Base-by-base conservation (phyloP, 2,113 vertebrate species). In the Cavia porcellus region DNA sequence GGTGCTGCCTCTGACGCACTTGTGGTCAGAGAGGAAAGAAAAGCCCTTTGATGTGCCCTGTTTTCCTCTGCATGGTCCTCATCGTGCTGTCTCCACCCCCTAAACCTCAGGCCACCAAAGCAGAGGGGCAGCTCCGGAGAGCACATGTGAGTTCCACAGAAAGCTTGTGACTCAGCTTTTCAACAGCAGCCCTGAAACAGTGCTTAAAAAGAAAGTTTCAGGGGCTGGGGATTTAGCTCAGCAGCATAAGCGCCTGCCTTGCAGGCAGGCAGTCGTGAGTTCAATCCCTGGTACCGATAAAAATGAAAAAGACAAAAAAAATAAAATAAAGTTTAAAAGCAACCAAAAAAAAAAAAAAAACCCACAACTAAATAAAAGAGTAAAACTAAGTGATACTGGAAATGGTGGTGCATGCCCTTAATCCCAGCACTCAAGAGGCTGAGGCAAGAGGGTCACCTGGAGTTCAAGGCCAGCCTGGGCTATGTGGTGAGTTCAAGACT, bases 41-140 rank as follows among this genome's bases (percentile, higher is more conserved):
- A 74, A 61, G 0, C 13, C 61, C 74, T 97, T 94, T 93, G 94
- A 94, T 79, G 90, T 95, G 68, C 22, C 30, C 90, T 13, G 55
- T 17, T 38, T 61, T 50, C 61, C 42, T 74, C 55, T 32, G 20
- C 8, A 35, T 38, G 0, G 7, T 42, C 22, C 30, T 50, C 24
- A 7, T 50, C 13, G 0, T 2, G 14, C 62, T n/a, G 5, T 62
- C 28, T 64, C 70, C 13, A 1, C 8, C 19, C 25, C 35, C 84
- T 24, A 30, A 70, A 32, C 35, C 52, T 68, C 38, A 50, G 45
- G 74, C 68, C 66, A 19, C 25, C 38, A 30, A 38, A 92, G 74
- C 42, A 7, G 13, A 17, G 2, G 2, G 35, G 35, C 25, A 62
- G 8, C n/a, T 82, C 30, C 10, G 3, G 35, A 62, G 30, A 83